Evolutionary conservation across 2,888 invertebrate genomes (phyloP).

Genomic region (Drosophila kokeensis): DNA sequence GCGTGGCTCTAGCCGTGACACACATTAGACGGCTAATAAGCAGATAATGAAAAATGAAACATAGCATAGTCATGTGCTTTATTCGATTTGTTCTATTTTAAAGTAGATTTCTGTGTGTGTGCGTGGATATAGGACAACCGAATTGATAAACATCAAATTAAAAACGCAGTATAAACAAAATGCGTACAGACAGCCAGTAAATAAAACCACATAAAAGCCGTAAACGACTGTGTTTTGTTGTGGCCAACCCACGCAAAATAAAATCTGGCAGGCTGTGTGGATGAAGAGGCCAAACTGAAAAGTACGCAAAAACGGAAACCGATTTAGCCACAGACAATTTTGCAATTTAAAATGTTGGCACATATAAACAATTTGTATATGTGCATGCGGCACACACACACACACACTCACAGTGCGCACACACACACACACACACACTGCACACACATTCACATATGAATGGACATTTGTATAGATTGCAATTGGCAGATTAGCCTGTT

Average conservation of each 20-base stretch:
- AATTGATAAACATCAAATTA: conserved; percentile 76
- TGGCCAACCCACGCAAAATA: conserved; percentile 42
- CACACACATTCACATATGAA: conserved; percentile 5
- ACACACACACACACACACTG: conserved; percentile 10
- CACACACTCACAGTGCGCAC: background rate
- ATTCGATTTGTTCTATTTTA: conserved; percentile 2
- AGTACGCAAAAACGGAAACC: conserved; percentile 52
- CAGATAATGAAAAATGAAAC: conserved; percentile 62
- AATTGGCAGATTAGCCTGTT: conserved; percentile 66
- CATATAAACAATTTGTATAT: conserved; percentile 70
- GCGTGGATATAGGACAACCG: conserved; percentile 18
- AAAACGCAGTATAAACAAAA: conserved; percentile 53
- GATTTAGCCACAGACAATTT: conserved; percentile 79
- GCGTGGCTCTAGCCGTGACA: conserved; percentile 26
- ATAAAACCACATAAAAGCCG: conserved; percentile 73
- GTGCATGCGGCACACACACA: conserved; percentile 9
- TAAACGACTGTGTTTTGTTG: conserved; percentile 68
- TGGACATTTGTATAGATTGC: conserved; percentile 64
- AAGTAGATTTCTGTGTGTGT: background rate
- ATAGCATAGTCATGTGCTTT: conserved; percentile 40
- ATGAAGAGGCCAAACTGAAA: conserved; percentile 11
- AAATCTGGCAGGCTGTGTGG: conserved; percentile 39
- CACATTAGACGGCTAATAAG: conserved; percentile 70
- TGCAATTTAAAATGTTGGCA: conserved; percentile 74
- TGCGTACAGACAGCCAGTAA: conserved; percentile 49